phyloP scores from a whole-genome alignment of 2,888 invertebrate species.

The Andrena fulva region DNA sequence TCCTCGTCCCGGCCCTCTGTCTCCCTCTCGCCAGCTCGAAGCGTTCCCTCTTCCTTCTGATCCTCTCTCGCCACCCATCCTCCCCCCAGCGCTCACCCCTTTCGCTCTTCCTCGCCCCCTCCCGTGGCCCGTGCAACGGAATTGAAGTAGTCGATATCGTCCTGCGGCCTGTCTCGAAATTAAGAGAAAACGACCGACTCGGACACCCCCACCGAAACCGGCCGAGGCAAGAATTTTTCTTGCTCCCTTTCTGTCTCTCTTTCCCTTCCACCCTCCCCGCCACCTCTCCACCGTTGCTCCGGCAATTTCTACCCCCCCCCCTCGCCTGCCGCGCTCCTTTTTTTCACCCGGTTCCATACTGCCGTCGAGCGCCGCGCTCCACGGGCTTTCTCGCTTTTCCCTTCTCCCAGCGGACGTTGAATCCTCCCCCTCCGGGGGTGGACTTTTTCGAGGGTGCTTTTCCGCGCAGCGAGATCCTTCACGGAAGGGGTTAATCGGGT shows the following conservation, averaged over 20 bases:
- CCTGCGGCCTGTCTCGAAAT: conserved; percentile 82
- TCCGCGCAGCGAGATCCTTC: conserved; percentile 17
- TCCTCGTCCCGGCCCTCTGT: conserved; percentile 1
- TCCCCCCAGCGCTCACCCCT: conserved; percentile 12
- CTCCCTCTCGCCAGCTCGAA: background rate
- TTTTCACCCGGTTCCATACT: background rate
- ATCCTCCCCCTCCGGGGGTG: background rate
- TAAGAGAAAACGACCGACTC: conserved; percentile 77
- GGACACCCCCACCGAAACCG: conserved; percentile 34
- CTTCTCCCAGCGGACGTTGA: background rate
- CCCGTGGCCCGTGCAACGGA: conserved; percentile 67
- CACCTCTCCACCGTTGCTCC: background rate
- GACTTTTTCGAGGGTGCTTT: conserved; percentile 21
- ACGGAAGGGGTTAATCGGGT: conserved; percentile 39
- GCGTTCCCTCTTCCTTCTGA: background rate
- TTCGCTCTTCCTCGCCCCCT: conserved; percentile 15
- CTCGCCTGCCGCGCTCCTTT: background rate
- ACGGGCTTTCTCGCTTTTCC: conserved; percentile 6
- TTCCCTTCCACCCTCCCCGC: background rate
- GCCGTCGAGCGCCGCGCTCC: conserved; percentile 2
- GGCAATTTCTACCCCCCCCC: conserved; percentile 7
- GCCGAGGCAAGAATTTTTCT: conserved; percentile 44
- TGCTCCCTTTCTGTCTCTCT: conserved; percentile 15
- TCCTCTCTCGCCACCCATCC: conserved; percentile 5
- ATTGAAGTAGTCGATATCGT: conserved; percentile 83